Evolutionary conservation across 2,113 vertebrate species (phyloP), one percentile per base, ranked within the genome.

Genomic region (human (Homo sapiens)): DNA sequence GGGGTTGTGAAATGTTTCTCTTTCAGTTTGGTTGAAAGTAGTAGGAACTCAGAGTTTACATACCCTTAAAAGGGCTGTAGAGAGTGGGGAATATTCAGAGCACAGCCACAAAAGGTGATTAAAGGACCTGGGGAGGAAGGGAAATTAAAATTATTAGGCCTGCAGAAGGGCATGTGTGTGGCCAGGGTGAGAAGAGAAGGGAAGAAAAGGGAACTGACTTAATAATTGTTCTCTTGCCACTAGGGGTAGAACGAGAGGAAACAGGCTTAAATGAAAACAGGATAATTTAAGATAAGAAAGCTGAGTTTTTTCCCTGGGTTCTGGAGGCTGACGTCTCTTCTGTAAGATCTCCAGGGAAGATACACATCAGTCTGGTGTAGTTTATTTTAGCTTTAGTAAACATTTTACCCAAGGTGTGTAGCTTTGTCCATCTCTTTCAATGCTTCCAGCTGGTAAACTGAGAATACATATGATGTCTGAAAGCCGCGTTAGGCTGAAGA

Each of bases 51-150:
- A 14, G 68, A 83, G 32, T 81, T 95, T 72, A 76, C 68, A 76
- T 8, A 32, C 9, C 23, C 80, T 98, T 70, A 93, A 70, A 86
- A 87, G 79, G 59, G 38, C 76, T 80, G 40, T 38, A 25, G 76
- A 76, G 64, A 85, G 75, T 48, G 18, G 57, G 72, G 35, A 38
- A 25, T 82, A 61, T 70, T 83, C 52, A 59, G 66, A 83, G 75
- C 52, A 92, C 75, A 97, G 70, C 35, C 75, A 35, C 27, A 59
- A 61, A 94, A 86, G 48, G 79, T 72, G 92, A 92, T 93, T 96
- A 87, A 92, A 94, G 76, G 61, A 11, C 32, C 55, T 2, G 32
- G 52, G 52, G 64, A 96, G 18, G 73, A 97, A 96, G 81, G 57
- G 48, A 78, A 76, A 82, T 73, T 10, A 90, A 78, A 80, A 91